These are phyloP conservation scores for Malurus elegans DNA, from an alignment of 2,113 vertebrate genomes.

Conservation along the genomic window DNA sequence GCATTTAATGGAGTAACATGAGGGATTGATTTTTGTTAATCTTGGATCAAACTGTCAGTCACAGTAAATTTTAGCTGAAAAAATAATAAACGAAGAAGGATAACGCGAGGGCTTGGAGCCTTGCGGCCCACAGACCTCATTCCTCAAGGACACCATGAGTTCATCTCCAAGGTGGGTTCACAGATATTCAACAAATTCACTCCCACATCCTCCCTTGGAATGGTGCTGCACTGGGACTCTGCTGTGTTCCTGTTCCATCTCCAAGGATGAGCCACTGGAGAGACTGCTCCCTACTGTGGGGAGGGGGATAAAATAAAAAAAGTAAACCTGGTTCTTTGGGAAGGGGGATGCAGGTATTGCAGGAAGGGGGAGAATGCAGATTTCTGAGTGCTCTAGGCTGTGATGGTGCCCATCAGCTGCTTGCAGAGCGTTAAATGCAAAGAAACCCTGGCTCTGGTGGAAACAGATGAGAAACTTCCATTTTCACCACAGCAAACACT, in stretches of 20 bases:
- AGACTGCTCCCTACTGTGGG: neutral
- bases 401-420: neutral
- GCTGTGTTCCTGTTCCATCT: neutral
- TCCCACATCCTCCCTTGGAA: neutral
- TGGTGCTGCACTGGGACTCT: neutral
- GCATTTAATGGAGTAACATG: neutral
- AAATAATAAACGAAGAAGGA: conserved; percentile 1
- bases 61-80: neutral
- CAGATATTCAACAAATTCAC: neutral
- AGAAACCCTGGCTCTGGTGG: neutral
- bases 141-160: neutral
- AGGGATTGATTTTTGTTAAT: conserved; percentile 27
- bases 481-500: neutral
- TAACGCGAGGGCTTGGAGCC: neutral
- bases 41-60: neutral
- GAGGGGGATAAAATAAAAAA: neutral
- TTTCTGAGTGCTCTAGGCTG: neutral
- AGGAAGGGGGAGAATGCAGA: neutral
- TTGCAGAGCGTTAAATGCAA: neutral
- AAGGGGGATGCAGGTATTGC: neutral
- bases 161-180: neutral
- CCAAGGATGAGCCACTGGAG: neutral
- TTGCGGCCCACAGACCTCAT: neutral
- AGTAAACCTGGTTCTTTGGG: neutral
- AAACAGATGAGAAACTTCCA: neutral